Evolutionary conservation across 2,797 vertebrate genomes (phyloP).

Genomic region (Manis crassicaudata): DNA sequence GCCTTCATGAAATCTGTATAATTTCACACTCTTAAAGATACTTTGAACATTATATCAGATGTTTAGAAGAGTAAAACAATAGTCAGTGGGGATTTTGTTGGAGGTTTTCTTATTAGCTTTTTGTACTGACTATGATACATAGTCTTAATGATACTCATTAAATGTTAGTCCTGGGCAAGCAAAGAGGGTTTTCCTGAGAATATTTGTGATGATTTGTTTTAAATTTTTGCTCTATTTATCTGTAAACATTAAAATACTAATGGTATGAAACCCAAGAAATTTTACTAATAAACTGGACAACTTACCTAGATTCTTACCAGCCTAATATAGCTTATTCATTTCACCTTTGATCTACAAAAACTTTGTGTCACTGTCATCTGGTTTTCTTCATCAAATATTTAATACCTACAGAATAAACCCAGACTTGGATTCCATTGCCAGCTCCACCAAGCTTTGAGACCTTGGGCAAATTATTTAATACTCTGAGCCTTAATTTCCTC

Average conservation of each 20-base stretch:
- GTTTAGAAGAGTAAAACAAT: not conserved
- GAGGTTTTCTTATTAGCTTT: not conserved
- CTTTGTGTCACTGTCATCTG: not conserved
- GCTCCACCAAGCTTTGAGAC: not conserved
- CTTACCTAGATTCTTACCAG: not conserved
- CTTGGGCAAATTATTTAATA: slow-evolving; percentile 22
- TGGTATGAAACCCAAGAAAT: not conserved
- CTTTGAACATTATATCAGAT: not conserved
- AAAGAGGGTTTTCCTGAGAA: slow-evolving; percentile 14
- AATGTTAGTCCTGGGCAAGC: slow-evolving; percentile 1
- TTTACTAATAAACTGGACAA: not conserved
- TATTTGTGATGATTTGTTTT: not conserved
- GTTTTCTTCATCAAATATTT: not conserved
- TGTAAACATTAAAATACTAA: not conserved
- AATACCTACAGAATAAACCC: not conserved
- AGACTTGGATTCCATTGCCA: not conserved
- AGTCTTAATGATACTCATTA: not conserved
- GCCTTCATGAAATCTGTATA: not conserved
- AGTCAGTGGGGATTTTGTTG: not conserved
- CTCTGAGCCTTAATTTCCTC: not conserved
- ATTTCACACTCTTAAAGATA: not conserved
- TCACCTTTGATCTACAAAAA: slow-evolving; percentile 20
- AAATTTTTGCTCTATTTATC: not conserved
- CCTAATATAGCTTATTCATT: not conserved
- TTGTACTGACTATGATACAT: not conserved